Percentiles rank a stretch among this genome's conserved stretches.
These are phyloP conservation scores for Lacanobia wlatinum DNA, from an alignment of 2,888 invertebrate genomes.

Conservation along the genomic window DNA sequence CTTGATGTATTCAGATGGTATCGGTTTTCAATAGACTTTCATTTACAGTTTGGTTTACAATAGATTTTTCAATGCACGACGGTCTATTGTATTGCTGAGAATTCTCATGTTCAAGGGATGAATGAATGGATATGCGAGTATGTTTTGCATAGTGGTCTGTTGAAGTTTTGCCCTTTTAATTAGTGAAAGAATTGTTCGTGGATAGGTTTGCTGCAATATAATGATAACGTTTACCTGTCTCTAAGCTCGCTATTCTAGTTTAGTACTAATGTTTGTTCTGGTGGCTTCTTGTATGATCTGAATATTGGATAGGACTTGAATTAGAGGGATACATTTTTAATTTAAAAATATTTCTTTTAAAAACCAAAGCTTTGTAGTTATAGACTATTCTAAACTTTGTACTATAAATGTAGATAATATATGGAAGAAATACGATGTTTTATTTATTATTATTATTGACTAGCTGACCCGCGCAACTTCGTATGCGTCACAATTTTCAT, in stretches of 20 bases:
- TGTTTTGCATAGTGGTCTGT: not conserved
- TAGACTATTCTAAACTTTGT: no score
- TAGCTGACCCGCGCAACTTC: no score
- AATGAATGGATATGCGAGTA: slow-evolving; percentile 3
- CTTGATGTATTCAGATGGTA: slow-evolving; percentile 21
- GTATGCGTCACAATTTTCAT: no score
- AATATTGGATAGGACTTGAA: not conserved
- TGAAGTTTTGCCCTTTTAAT: not conserved
- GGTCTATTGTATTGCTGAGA: slow-evolving; percentile 35
- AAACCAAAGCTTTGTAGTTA: not conserved
- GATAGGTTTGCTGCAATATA: not conserved
- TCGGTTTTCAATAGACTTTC: slow-evolving; percentile 42
- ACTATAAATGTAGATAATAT: no score
- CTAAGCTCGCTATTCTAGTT: no score
- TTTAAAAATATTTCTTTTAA: not conserved
- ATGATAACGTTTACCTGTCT: no score
- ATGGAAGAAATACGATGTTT: no score
- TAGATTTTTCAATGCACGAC: slow-evolving; percentile 17
- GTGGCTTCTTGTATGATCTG: not conserved
- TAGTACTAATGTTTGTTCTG: no score
- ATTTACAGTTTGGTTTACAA: slow-evolving; percentile 27
- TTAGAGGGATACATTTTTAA: not conserved
- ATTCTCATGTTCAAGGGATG: slow-evolving; percentile 9
- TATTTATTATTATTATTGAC: no score
- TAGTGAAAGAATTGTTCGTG: not conserved